Percentiles rank a stretch among this genome's conserved stretches.
Evolutionary conservation across 1,140 invertebrate species (phyloP).

Genomic region (Danaus melanippus): DNA sequence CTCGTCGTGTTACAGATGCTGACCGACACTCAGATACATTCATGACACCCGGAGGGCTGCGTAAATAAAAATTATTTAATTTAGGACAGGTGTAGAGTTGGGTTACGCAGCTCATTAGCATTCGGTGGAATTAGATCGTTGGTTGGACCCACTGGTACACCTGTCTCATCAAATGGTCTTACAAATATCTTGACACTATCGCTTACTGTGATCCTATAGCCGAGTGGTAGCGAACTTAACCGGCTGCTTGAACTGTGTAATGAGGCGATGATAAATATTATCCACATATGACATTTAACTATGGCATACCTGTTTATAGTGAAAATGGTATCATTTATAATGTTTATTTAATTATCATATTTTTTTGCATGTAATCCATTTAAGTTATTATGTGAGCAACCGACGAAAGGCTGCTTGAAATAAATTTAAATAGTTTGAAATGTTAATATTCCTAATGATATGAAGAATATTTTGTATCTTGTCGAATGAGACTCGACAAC

Average conservation of each 20-base stretch:
- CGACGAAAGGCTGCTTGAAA: no score
- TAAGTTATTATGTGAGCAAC: no score
- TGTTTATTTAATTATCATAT: no score
- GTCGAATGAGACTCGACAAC: constrained; percentile 18
- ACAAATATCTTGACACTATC: constrained; percentile 36
- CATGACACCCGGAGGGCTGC: constrained; percentile 59
- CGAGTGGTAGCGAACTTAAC: constrained; percentile 20
- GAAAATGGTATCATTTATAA: no score
- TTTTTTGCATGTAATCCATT: no score
- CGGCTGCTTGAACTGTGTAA: constrained; percentile 11
- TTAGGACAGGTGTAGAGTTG: constrained; percentile 60
- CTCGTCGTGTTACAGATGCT: constrained; percentile 1
- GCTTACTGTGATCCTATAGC: constrained; percentile 29
- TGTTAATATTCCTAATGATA: constrained; percentile 20
- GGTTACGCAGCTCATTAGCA: constrained; percentile 63
- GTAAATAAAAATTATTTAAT: constrained; percentile 68
- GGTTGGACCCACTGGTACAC: constrained; percentile 38
- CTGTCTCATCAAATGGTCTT: constrained; percentile 33
- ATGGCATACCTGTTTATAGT: no score
- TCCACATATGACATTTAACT: no score
- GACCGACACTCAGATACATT: constrained; percentile 48
- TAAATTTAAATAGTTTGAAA: constrained; percentile 9
- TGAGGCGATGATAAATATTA: neutral
- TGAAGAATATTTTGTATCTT: constrained; percentile 19
- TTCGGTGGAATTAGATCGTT: constrained; percentile 55